A percentile compares a stretch with the other conserved stretches of the same genome.
Conservation (phyloP, 2,888 invertebrate genomes). For the Smittia sp. region DNA sequence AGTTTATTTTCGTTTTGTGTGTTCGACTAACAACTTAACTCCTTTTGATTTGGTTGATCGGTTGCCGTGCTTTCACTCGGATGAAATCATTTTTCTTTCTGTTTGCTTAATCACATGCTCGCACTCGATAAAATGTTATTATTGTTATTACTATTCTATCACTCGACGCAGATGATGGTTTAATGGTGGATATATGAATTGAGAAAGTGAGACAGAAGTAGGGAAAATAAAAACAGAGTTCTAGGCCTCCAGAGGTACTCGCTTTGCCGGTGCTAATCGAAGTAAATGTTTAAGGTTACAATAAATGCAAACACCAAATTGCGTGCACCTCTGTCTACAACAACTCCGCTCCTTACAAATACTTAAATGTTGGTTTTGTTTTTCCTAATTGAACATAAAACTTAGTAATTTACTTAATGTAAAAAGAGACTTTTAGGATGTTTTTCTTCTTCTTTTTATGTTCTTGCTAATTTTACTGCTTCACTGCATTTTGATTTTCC, state of each 20-base stretch:
- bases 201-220: slow-evolving; percentile 6
- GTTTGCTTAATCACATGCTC: slow-evolving; percentile 12
- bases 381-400: neutral
- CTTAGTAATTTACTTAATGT: slow-evolving; percentile 1
- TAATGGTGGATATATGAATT: slow-evolving; percentile 9
- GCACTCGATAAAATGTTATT: slow-evolving; percentile 8
- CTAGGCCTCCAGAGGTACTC: slow-evolving; percentile 35
- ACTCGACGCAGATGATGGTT: neutral
- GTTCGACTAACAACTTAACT: slow-evolving; percentile 5
- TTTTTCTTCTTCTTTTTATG: neutral
- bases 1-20: neutral
- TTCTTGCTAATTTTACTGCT: neutral
- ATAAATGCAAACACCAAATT: slow-evolving; percentile 35
- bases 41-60: neutral
- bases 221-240: slow-evolving; percentile 1
- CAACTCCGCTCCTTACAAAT: neutral
- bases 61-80: neutral
- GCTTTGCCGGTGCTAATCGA: slow-evolving; percentile 28
- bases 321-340: slow-evolving; percentile 39
- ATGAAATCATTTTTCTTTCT: neutral
- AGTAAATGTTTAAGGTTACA: slow-evolving; percentile 9
- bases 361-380: slow-evolving; percentile 37
- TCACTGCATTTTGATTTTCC: neutral
- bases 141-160: slow-evolving; percentile 24
- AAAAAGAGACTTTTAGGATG: slow-evolving; percentile 9